Evolutionary conservation across 30 jellyfish, hydroid and myxozoan genomes (phyloP), one percentile per base, ranked within the genome.

Genomic region (Pseudorhiza aurosa): DNA sequence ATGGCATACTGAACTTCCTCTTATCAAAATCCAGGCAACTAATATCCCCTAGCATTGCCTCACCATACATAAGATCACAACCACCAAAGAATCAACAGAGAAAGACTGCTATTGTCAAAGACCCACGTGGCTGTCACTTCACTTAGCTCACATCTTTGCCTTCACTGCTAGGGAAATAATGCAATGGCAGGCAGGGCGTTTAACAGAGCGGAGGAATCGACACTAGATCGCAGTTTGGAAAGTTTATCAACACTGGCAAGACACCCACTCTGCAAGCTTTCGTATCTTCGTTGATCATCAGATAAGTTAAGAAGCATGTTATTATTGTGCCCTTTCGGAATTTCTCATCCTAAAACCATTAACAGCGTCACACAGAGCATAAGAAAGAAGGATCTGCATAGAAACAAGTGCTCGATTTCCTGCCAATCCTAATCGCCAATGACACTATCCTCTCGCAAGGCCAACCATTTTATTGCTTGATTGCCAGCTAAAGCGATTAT

Each of bases 401-500:
- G 83, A 70, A 2, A 58, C 83, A 22, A 70, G 83, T 47, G 59
- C 58, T 70, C 53, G 71, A 70, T 70, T 70, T 70, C 83, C 83
- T 57, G 75, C 56, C 87, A 53, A 29, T 73, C 75, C 75, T 29
- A 57, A 53, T 33, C 87, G 49, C 76, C 75, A 37, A 57, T 53
- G 87, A 53, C 75, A 57, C 75, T 35, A 73, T 32, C 67, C 31
- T 58, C 65, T 73, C 25, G 58, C 28, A 46, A 76, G 77, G 87
- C 78, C 33, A 57, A 36, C 70, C 88, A 39, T 76, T 76, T 76
- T 58, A 76, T 57, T 33, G 59, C 49, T 40, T 58, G 88, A 76
- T 76, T 30, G 79, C 57, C 14, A 27, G 71, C 78, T 76, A 76
- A 76, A 76, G 55, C 88, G 88, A 76, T 76, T 76, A 51, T 37